These are phyloP conservation scores for Euphonia xanthogaster DNA, from an alignment of 2,797 vertebrate species.

Conservation along the genomic window DNA sequence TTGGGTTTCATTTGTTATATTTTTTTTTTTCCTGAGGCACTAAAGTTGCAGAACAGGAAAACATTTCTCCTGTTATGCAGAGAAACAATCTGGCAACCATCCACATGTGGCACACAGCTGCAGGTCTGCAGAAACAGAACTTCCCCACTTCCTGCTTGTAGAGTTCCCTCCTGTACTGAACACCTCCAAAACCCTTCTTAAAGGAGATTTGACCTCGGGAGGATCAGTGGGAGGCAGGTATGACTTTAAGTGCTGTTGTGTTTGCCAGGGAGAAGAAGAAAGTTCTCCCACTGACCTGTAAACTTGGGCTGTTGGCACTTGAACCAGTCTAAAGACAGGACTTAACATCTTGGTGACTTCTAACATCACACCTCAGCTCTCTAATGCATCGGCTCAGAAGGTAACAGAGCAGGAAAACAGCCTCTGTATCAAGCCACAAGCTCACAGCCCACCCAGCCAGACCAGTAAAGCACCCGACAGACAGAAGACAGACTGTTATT, in stretches of 20 bases:
- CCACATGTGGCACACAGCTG: neutral
- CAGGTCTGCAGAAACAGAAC: neutral
- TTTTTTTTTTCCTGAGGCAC: neutral
- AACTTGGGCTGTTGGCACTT: neutral
- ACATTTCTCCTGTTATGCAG: fast-evolving
- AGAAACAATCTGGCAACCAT: neutral
- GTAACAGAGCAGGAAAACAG: neutral
- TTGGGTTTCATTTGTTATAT: fast-evolving
- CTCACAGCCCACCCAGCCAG: neutral
- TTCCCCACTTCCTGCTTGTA: neutral
- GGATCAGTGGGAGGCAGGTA: neutral
- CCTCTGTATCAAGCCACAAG: neutral
- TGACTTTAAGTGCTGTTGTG: neutral
- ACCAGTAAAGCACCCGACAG: neutral
- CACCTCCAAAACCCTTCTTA: neutral
- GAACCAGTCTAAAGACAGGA: neutral
- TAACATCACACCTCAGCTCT: neutral
- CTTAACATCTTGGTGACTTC: neutral
- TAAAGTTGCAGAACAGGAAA: neutral
- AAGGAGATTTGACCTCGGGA: neutral
- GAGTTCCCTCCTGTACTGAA: neutral
- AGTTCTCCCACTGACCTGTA: neutral
- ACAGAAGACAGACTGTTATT: neutral
- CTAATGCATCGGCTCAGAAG: neutral
- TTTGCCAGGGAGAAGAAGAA: neutral